These are phyloP conservation scores for Melanotaenia maccullochi DNA, from an alignment of 2,797 vertebrate genomes.

Conservation along the genomic window DNA sequence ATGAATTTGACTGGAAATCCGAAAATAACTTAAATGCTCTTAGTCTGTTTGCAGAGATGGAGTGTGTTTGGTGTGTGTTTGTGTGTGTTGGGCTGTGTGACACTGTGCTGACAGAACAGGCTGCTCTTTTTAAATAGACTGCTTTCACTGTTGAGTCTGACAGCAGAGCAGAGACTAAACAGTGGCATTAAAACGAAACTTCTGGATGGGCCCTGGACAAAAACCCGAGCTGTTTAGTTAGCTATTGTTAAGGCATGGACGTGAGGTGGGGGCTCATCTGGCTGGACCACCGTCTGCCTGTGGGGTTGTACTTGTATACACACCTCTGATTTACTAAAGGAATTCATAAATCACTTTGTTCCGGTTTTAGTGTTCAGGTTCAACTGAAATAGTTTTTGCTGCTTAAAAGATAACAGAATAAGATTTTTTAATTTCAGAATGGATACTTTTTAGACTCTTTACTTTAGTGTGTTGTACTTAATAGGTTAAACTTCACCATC, in stretches of 20 bases:
- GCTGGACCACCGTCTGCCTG: not conserved
- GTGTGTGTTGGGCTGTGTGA: not conserved
- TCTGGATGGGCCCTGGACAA: constrained; percentile 30
- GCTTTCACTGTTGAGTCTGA: constrained; percentile 69
- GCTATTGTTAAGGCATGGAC: constrained; percentile 14
- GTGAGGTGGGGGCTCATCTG: not conserved
- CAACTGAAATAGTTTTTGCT: too few species aligned
- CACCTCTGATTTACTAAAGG: not conserved
- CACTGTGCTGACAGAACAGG: constrained; percentile 30
- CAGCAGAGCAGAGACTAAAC: constrained; percentile 63
- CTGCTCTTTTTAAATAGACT: constrained; percentile 42
- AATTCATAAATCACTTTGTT: not conserved
- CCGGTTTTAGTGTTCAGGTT: not conserved
- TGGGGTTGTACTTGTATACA: constrained; percentile 26
- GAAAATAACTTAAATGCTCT: constrained; percentile 46
- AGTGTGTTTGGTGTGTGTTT: not conserved
- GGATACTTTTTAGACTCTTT: too few species aligned
- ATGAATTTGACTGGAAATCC: constrained; percentile 38
- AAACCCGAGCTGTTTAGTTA: constrained; percentile 18
- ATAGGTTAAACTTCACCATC: too few species aligned
- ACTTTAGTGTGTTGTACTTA: not conserved
- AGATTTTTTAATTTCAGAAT: too few species aligned
- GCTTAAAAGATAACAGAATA: too few species aligned
- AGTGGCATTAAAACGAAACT: constrained; percentile 41
- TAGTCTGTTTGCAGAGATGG: constrained; percentile 2